These are phyloP conservation scores for Sorex maritimensis DNA, from an alignment of 2,797 vertebrate species.

Conservation along the genomic window DNA sequence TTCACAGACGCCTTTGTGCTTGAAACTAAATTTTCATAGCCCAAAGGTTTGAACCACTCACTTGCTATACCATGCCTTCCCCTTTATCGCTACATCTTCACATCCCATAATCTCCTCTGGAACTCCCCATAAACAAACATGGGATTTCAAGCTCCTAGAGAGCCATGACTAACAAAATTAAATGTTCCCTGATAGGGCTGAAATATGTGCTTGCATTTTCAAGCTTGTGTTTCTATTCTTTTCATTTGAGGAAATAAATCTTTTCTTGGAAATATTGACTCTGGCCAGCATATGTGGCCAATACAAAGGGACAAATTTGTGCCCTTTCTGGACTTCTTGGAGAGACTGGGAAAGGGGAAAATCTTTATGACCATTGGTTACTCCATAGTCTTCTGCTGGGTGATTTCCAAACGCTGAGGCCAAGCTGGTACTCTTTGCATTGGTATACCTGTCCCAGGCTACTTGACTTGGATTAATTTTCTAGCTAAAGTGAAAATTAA, in stretches of 20 bases:
- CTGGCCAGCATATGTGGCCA: background rate
- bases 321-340: background rate
- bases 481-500: background rate
- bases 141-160: background rate
- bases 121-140: background rate
- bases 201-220: background rate
- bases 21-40: background rate
- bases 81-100: background rate
- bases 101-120: background rate
- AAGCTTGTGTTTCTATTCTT: background rate
- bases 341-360: no score
- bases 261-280: background rate
- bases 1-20: no score
- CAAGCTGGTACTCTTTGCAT: background rate
- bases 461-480: constrained; percentile 24
- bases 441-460: background rate
- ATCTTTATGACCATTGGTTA: background rate
- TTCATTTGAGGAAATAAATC: background rate
- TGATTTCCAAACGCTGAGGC: constrained; percentile 7
- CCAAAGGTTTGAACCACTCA: background rate
- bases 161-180: background rate
- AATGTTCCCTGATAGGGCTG: background rate
- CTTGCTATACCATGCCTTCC: background rate
- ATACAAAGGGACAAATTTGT: background rate
- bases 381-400: background rate